These are phyloP conservation scores for Conistra vaccinii DNA, from an alignment of 2,888 invertebrate genomes.

Conservation along the genomic window DNA sequence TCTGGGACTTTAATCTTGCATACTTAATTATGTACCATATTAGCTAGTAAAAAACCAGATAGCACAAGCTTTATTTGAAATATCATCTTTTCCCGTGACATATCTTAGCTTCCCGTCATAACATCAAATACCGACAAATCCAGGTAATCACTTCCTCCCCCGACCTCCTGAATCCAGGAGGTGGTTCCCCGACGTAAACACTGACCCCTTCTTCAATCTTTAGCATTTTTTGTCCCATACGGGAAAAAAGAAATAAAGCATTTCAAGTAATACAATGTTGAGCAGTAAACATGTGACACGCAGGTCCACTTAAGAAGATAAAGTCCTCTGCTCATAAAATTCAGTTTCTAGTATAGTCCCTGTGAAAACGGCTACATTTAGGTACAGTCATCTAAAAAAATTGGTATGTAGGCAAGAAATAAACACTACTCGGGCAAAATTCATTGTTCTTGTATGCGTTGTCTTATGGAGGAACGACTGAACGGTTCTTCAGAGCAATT, in stretches of 20 bases:
- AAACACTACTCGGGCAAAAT: too few species aligned
- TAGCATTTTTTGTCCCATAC: too few species aligned
- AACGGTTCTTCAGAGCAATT: too few species aligned
- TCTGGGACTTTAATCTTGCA: background rate
- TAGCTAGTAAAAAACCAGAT: background rate
- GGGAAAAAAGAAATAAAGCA: background rate
- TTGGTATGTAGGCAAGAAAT: background rate
- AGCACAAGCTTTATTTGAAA: background rate
- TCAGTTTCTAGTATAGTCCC: slow-evolving; percentile 13
- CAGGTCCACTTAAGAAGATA: slow-evolving; percentile 9
- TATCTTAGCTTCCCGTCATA: background rate
- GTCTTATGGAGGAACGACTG: too few species aligned
- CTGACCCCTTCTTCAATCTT: background rate
- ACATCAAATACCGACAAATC: too few species aligned
- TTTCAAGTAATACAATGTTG: background rate
- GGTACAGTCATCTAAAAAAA: background rate
- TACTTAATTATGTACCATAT: background rate
- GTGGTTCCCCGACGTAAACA: too few species aligned
- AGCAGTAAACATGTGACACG: slow-evolving; percentile 5
- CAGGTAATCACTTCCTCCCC: too few species aligned
- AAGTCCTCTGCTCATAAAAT: slow-evolving; percentile 6
- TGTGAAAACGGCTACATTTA: slow-evolving; percentile 5
- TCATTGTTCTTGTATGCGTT: too few species aligned
- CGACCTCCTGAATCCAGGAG: too few species aligned
- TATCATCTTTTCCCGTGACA: background rate